Base-by-base conservation (phyloP, 2,888 invertebrate species). In the Tiphia femorata region DNA sequence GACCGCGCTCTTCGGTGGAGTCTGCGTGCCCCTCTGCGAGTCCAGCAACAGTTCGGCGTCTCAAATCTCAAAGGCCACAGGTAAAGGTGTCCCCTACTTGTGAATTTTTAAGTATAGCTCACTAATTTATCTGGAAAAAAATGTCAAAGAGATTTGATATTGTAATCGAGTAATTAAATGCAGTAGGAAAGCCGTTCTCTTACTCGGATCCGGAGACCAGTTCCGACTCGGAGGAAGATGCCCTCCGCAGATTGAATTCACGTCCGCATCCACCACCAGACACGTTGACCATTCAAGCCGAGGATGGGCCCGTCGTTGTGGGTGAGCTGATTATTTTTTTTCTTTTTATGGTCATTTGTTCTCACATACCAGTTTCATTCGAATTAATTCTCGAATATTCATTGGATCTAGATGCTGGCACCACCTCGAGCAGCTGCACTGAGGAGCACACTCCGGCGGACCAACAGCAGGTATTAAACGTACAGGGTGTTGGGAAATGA, bases 221-320 rank as follows among this genome's bases (percentile, higher is more conserved):
- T 68, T 92, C 92, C 27, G 93, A 93, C 79, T 91, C 92, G 43
- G 93, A 93, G 77, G 89, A 89, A 75, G 90, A 90, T 79, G 89
- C 90, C 35, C 85, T 90, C 62, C 86, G 89, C 58, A 86, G 88
- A 44, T 86, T 89, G 58, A 78, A 78, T 50, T 74, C 77, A 78
- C 73, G 71, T 19, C 62, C 76, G 2, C 80, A 76, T 56, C 75
- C 73, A n/a, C 78, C 77, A 16, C 75, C 79, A 10, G 83, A 83
- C 59, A 80, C 78, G 2, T 65, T 82, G 52, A 82, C 82, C 14
- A 79, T 83, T 56, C 83, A 82, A 64, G 87, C 88, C 0, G 87
- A 86, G 58, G 86, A 86, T 76, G 85, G 80, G 40, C 77, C 80
- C 6, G 71, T 76, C 25, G 69, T 76, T 35, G 61, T 76, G 51